These are phyloP conservation scores for Pelvicachromis taeniatus DNA, from an alignment of 2,113 vertebrate species.

Conservation along the genomic window DNA sequence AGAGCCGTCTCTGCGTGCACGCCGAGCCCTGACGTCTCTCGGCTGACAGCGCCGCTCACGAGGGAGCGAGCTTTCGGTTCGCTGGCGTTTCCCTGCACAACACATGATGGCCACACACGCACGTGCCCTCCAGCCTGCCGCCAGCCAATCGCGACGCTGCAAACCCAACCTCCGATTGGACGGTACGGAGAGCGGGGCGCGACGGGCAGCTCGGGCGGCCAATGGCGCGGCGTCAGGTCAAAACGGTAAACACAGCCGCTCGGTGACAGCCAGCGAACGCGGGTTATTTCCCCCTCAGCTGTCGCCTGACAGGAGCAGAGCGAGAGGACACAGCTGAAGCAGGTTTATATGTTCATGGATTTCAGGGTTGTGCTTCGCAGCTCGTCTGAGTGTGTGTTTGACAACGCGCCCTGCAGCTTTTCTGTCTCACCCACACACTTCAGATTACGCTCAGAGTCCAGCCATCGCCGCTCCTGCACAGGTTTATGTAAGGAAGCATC, in stretches of 20 bases:
- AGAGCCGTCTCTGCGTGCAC: background rate
- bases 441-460: background rate
- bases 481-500: background rate
- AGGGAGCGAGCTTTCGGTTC: background rate
- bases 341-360: fast-evolving
- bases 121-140: slow-evolving; percentile 7
- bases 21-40: background rate
- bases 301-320: slow-evolving; percentile 9
- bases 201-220: background rate
- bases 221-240: background rate
- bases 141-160: background rate
- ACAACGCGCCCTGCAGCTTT: background rate
- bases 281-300: slow-evolving; percentile 1
- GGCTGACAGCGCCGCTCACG: background rate
- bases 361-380: background rate
- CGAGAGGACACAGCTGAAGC: background rate
- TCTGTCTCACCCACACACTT: background rate
- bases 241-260: slow-evolving; percentile 4
- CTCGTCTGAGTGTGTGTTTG: background rate
- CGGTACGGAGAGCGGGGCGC: background rate
- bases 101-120: slow-evolving; percentile 42
- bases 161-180: background rate
- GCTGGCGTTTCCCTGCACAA: slow-evolving; percentile 12
- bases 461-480: background rate
- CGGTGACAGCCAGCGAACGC: background rate